Base-by-base conservation (phyloP, 2,113 vertebrate species). In the Pseudorhombus dupliciocellatus region DNA sequence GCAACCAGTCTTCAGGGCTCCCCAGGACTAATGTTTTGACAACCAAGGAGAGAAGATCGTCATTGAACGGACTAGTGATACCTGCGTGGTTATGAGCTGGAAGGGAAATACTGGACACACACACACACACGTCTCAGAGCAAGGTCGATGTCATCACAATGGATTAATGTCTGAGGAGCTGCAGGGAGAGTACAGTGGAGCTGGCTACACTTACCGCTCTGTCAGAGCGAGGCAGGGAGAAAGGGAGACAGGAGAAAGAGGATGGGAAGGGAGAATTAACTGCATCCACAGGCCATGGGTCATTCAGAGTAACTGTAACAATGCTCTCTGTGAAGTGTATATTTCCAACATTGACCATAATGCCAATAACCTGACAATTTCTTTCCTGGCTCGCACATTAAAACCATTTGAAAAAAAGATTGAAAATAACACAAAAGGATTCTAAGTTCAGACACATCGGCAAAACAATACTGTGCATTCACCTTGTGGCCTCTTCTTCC, bases 81-180 rank as follows among this genome's bases (percentile, higher is more conserved):
- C 90, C 90, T 93, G 91, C 85, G 86, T 79, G 73, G 87, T 87
- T 87, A 85, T 72, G 81, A 78, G 92, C 88, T 88, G 69, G 80
- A 84, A 85, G 88, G 84, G 65, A 77, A 70, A 86, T 75, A 71
- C 77, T 85, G 87, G 89, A 88, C 83, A 67, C 84, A 78, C 84
- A 73, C 77, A 74, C 66, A 78, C 70, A 56, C 75, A 76, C 84
- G 58, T 91, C 91, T 93, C 83, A 92, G 85, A 93, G 92, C 92
- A 93, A 93, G 92, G 92, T 93, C 92, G 90, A 92, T 93, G 92
- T 93, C 91, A 92, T 93, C 92, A 93, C 90, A 92, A 93, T 92
- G 89, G 92, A 93, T 93, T 92, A 93, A 92, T 92, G 91, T 93
- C 91, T 89, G 87, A 91, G 88, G 86, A 91, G 92, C 92, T 91